Conservation (phyloP, 2,113 vertebrate genomes). For the Mystacornis crossleyi region DNA sequence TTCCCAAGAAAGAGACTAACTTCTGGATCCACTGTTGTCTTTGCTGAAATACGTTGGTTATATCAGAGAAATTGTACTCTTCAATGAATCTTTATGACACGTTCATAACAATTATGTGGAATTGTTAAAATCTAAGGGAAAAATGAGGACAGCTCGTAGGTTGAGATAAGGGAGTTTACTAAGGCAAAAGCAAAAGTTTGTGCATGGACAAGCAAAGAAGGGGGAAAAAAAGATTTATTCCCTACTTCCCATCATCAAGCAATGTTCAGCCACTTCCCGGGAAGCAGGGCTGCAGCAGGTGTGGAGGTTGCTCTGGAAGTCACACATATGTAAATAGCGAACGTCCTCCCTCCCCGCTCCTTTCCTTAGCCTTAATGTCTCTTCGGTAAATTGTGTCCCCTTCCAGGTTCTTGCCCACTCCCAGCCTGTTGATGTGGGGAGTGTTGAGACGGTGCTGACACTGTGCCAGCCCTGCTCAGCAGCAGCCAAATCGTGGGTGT, state of each 20-base stretch:
- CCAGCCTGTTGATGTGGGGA: not conserved
- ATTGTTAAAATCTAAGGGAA: not conserved
- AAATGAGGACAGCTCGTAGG: not conserved
- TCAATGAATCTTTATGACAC: not conserved
- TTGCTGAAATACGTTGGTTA: not conserved
- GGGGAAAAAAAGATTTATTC: not conserved
- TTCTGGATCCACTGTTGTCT: not conserved
- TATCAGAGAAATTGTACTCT: not conserved
- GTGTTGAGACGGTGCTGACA: not conserved
- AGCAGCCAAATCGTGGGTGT: not conserved
- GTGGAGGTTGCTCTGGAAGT: not conserved
- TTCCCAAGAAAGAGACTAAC: not conserved
- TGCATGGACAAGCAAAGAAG: not conserved
- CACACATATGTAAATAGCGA: accelerated
- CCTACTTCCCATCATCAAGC: not conserved
- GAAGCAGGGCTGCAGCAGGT: not conserved
- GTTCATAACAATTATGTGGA: not conserved
- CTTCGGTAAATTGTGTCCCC: not conserved
- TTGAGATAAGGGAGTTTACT: not conserved
- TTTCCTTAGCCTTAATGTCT: not conserved
- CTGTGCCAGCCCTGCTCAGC: not conserved
- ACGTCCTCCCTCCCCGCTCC: not conserved
- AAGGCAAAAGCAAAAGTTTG: not conserved
- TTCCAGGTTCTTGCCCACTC: not conserved
- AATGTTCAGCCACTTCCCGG: not conserved